Base-by-base conservation (phyloP, 1,140 invertebrate species). In the Leptestheria dahalacensis region DNA sequence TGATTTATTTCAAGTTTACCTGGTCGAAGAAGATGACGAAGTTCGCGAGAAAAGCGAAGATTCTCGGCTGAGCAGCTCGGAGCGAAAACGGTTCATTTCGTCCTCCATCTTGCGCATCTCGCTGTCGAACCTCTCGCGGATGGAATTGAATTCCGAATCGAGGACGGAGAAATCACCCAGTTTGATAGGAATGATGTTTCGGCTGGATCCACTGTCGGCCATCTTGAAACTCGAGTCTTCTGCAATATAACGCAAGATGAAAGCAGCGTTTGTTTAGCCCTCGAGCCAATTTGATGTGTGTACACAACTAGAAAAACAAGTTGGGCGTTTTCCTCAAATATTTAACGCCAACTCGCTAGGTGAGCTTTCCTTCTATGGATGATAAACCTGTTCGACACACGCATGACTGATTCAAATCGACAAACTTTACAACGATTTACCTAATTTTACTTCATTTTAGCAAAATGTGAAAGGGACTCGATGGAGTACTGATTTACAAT, bases 41-140 rank as follows among this genome's bases (percentile, higher is more conserved):
- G 46, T 86, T 74, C 87, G 88, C 56, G 61, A 65, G 75, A 91
- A 91, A 68, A 85, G 84, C 72, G 88, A 87, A 66, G 84, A 85
- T 74, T 94, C 90, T 65, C 87, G 79, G 71, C 91, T 91, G 82
- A 92, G 86, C 55, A 96, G 77, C 72, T 95, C 91, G 61, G 85
- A 85, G 63, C 93, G 79, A 78, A 97, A 94, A 74, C 88, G 86
- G 70, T 86, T 85, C 93, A 97, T 97, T 76, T 97, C 93, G 65
- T 96, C 91, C 76, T 97, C 93, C 89, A 97, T 96, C 75, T 91
- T 89, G 66, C 84, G 79, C 93, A 97, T 97, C 79, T 97, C 93
- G 57, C 82, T 83, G 71, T 97, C 93, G 72, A 97, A 97, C 62
- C 90, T 80, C 71, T 95, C 91, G 63, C 91, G 82, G 71, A 97